Evolutionary conservation across 2,797 vertebrate species (phyloP).

Genomic region (Rachycentron canadum): DNA sequence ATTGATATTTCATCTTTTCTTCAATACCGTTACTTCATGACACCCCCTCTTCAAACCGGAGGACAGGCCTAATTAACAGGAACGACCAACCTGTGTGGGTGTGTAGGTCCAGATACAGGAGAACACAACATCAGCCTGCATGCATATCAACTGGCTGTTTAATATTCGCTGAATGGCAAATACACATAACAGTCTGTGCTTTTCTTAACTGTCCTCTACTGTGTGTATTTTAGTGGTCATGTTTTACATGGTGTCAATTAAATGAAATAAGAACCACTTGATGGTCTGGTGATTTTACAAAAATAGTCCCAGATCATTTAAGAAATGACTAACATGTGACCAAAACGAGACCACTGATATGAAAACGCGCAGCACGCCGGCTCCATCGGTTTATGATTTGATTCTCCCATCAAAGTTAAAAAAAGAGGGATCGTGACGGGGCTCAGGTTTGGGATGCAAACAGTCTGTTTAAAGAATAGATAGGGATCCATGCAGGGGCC

Average conservation of each 20-base stretch:
- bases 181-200: not conserved
- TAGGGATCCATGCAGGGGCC: not conserved
- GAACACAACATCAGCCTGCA: constrained; percentile 4
- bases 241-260: constrained; percentile 7
- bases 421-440: not conserved
- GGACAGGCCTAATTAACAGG: constrained; percentile 28
- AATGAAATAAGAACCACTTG: constrained; percentile 6
- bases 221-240: not conserved
- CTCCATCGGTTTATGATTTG: not conserved
- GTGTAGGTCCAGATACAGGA: constrained; percentile 4
- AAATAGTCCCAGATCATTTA: constrained; percentile 8
- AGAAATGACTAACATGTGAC: constrained; percentile 4
- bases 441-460: not conserved
- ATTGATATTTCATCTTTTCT: no score
- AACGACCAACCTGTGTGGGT: constrained; percentile 17
- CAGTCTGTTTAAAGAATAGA: not conserved
- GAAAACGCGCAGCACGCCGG: not conserved
- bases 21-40: no score
- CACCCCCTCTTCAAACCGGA: not conserved
- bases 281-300: constrained; percentile 14
- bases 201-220: not conserved
- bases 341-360: not conserved
- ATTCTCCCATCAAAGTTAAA: not conserved
- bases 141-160: constrained; percentile 11
- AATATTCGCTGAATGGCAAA: constrained; percentile 20